A percentile compares a stretch with the other conserved stretches of the same genome.
Conservation (phyloP, 2,113 vertebrate genomes). For the Aegithalos caudatus region DNA sequence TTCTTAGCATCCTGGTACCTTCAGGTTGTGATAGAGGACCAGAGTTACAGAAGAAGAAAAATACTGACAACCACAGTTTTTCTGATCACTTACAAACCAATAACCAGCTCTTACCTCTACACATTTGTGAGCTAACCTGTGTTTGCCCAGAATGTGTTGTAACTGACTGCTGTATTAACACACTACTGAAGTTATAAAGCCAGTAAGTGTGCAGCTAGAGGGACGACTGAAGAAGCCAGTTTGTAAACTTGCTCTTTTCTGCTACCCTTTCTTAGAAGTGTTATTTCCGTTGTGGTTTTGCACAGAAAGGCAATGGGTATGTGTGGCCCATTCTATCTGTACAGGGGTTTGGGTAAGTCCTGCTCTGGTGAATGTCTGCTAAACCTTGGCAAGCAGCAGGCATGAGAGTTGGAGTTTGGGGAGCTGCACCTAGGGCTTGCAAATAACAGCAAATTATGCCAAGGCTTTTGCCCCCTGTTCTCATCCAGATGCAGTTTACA, state of each 20-base stretch:
- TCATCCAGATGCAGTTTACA: neutral
- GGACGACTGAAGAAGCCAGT: neutral
- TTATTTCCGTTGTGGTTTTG: neutral
- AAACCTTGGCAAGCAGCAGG: neutral
- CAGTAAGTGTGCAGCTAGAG: neutral
- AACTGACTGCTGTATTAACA: neutral
- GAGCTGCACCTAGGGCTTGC: neutral
- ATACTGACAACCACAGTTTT: neutral
- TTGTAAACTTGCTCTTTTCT: neutral
- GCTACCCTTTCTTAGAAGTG: neutral
- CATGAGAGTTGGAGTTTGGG: neutral
- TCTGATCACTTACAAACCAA: neutral
- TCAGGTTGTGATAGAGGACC: neutral
- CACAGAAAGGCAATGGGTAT: neutral
- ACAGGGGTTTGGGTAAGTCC: neutral
- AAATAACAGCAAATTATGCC: neutral
- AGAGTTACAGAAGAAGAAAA: neutral
- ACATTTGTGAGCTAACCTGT: neutral
- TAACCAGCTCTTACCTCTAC: accelerated
- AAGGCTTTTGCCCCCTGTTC: neutral
- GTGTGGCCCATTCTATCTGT: neutral
- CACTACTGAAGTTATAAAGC: neutral
- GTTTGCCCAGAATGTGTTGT: neutral
- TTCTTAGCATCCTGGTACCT: neutral
- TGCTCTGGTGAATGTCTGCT: neutral